Percentiles rank a stretch among this genome's conserved stretches.
phyloP scores from a whole-genome alignment of 1,140 invertebrate genomes.

The Sitophilus oryzae region DNA sequence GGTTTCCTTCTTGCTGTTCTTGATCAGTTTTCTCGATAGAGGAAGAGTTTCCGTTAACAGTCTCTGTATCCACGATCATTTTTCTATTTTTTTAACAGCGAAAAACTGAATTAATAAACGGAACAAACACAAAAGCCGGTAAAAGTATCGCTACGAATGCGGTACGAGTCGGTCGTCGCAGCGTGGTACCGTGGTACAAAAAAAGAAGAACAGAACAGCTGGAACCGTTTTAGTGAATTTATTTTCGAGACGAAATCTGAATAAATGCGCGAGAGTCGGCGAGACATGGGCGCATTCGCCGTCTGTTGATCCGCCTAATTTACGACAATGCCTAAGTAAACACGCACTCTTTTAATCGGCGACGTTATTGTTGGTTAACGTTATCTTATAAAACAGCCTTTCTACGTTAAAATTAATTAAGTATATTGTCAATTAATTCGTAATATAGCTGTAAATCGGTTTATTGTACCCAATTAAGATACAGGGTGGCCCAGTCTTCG shows the following conservation, averaged over 20 bases:
- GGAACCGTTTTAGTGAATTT: background rate
- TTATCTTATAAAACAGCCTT: too few species aligned
- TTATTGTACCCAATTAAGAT: too few species aligned
- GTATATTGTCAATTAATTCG: too few species aligned
- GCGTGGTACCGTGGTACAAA: background rate
- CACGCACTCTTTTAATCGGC: too few species aligned
- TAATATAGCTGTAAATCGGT: too few species aligned
- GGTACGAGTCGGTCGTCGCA: constrained; percentile 2
- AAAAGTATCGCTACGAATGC: background rate
- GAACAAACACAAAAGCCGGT: background rate
- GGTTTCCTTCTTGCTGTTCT: constrained; percentile 1
- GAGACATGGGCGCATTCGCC: constrained; percentile 3
- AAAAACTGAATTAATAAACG: background rate
- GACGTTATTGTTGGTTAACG: too few species aligned
- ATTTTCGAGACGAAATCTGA: background rate
- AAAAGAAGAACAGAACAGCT: constrained; percentile 3
- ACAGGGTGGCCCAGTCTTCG: too few species aligned
- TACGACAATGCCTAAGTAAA: too few species aligned
- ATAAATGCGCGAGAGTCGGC: constrained; percentile 1
- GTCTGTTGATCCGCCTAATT: constrained; percentile 14
- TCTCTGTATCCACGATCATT: constrained; percentile 11
- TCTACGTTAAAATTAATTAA: too few species aligned
- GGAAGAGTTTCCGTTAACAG: constrained; percentile 2
- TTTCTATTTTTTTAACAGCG: background rate
- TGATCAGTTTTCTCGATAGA: background rate